Conservation (phyloP, 2,797 vertebrate genomes). For the Sebastes nivosus region DNA sequence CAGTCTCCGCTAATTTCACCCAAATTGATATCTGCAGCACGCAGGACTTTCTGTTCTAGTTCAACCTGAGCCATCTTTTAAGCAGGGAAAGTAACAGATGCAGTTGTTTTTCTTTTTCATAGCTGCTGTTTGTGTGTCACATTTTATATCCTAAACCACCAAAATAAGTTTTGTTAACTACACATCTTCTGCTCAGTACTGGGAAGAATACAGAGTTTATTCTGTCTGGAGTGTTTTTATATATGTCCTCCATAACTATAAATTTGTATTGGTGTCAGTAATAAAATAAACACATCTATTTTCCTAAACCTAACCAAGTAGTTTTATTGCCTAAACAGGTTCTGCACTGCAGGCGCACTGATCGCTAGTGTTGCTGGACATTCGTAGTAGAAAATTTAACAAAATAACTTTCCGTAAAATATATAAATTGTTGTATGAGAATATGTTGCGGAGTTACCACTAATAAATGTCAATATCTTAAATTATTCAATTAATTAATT, state of each 20-base stretch:
- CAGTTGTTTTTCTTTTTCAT: not conserved
- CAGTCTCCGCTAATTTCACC: not conserved
- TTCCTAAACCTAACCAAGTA: not conserved
- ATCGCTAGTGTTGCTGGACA: not conserved
- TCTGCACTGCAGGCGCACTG: not conserved
- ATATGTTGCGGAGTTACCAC: not conserved
- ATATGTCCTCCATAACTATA: not conserved
- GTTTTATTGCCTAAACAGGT: not conserved
- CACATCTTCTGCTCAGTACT: not conserved
- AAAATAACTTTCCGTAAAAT: not conserved
- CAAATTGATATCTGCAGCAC: not conserved
- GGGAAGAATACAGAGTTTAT: not conserved
- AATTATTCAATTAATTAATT: not conserved
- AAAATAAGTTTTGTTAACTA: not conserved
- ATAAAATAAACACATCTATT: not conserved
- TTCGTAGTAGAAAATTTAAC: not conserved
- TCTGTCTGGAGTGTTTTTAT: not conserved
- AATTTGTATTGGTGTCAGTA: not conserved
- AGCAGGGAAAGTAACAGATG: not conserved
- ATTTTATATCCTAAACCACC: not conserved
- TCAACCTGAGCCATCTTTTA: not conserved
- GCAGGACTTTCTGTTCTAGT: not conserved
- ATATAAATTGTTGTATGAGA: not conserved
- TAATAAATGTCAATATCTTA: not conserved
- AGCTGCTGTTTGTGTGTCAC: not conserved